A percentile compares a stretch with the other conserved stretches of the same genome.
Conservation (phyloP, 2,888 invertebrate genomes). For the Cabera pusaria region DNA sequence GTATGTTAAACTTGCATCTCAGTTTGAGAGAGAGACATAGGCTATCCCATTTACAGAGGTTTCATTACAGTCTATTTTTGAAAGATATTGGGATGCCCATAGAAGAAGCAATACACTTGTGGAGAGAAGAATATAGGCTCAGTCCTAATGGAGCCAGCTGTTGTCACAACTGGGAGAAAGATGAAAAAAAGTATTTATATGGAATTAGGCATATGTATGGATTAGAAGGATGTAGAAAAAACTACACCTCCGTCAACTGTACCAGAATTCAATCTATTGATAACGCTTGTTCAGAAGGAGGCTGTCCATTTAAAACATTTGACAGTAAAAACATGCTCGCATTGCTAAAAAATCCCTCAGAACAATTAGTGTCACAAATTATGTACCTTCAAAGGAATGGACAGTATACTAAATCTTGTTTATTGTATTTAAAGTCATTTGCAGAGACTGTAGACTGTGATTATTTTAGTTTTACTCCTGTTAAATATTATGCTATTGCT, state of each 20-base stretch:
- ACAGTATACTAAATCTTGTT: conserved; percentile 58
- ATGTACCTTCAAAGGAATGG: conserved; percentile 49
- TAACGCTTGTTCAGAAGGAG: conserved; percentile 80
- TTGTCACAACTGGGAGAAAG: conserved; percentile 85
- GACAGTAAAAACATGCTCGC: conserved; percentile 64
- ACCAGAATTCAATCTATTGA: conserved; percentile 80
- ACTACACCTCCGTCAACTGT: conserved; percentile 85
- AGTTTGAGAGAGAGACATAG: conserved; percentile 82
- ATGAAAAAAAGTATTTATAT: conserved; percentile 85
- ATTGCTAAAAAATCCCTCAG: conserved; percentile 48
- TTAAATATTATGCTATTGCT: conserved; percentile 56
- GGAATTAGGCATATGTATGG: conserved; percentile 89
- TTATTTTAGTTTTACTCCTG: conserved; percentile 67
- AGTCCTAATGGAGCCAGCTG: conserved; percentile 75
- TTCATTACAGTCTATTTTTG: conserved; percentile 87
- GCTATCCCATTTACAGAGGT: conserved; percentile 85
- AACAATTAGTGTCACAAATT: conserved; percentile 50
- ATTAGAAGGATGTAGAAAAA: conserved; percentile 85
- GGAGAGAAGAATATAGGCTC: conserved; percentile 85
- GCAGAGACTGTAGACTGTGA: conserved; percentile 44
- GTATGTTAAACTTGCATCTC: conserved; percentile 85
- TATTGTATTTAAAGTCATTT: conserved; percentile 43
- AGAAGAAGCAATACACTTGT: conserved; percentile 85
- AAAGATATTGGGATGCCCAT: conserved; percentile 88
- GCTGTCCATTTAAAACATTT: conserved; percentile 85